Base-by-base conservation (phyloP, 1,140 invertebrate genomes). In the Drosophila melanica region DNA sequence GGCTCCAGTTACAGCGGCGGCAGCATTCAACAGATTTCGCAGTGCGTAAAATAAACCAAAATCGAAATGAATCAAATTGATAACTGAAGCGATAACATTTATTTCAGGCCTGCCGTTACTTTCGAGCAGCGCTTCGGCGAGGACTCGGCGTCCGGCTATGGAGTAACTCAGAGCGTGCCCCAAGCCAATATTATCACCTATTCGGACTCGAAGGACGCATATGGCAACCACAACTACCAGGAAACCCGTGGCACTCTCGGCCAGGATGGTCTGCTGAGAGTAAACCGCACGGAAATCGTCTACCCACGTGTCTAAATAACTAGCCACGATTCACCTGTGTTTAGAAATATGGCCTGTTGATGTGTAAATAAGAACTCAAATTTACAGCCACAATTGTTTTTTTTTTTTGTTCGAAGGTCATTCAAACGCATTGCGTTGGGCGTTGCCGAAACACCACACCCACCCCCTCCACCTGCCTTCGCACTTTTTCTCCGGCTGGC, bases 51-150 rank as follows among this genome's bases (percentile, higher is more conserved):
- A n/a, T 8, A 9, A 23, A 30, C 5, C 14, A 3, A 1, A 53
- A 16, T 53, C 4, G 4, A 33, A 33, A 7, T 7, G 5, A 33
- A 4, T 33, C 3, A 8, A 14, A 11, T n/a, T n/a, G n/a, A n/a
- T 12, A 3, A 0, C 9, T 27, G 18, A n/a, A 14, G 1, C 12
- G 4, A 55, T 14, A 4, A 37, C 8, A 16, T 23, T 14, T 1
- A 7, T 27, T 62, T 5, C 14, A 70, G 68, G 6, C 50, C 58
- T 4, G 3, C 4, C 9, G 4, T 71, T 10, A 37, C 0, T 11
- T n/a, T 87, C 0, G 60, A 44, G 0, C 68, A n/a, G 18, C 84
- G 84, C 7, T 75, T 87, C 14, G 67, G 84, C 6, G 84, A 82
- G 20, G 79, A 79, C 12, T 80, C 84, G 6, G 8, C 75, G 6